Conservation (phyloP, 2,797 vertebrate species). For the Erethizon dorsatum region DNA sequence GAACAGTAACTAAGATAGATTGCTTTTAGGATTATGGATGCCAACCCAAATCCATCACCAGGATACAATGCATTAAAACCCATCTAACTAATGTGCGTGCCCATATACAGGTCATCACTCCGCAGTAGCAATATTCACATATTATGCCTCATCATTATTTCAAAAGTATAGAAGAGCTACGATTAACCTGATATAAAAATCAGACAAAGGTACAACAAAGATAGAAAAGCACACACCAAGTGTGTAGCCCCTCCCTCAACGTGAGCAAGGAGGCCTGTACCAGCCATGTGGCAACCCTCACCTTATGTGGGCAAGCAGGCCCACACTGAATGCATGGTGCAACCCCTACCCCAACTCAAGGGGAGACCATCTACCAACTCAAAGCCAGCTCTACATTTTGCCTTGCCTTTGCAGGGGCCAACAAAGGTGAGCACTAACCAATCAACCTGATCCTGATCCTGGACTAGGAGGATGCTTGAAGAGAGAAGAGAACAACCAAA, state of each 20-base stretch:
- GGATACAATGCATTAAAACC: background rate
- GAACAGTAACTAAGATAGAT: background rate
- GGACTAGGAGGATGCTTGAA: too few species aligned
- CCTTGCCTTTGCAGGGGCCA: background rate
- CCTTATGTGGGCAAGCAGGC: background rate
- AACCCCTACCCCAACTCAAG: background rate
- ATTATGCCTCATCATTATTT: background rate
- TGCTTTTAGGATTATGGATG: background rate
- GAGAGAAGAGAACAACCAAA: background rate
- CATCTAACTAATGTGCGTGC: background rate
- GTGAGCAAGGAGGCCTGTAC: background rate
- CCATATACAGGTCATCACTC: background rate
- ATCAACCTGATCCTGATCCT: background rate
- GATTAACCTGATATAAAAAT: background rate
- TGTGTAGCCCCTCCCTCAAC: background rate
- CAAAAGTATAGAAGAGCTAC: background rate
- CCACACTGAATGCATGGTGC: background rate
- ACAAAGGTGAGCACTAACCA: background rate
- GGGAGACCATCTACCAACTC: background rate
- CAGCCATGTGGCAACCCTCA: background rate
- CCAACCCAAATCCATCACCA: background rate
- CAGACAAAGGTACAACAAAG: background rate
- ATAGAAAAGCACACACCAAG: background rate
- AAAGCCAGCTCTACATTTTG: background rate
- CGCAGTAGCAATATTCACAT: background rate